phyloP scores from a whole-genome alignment of 1,140 invertebrate species.

The Calephelis nemesis region DNA sequence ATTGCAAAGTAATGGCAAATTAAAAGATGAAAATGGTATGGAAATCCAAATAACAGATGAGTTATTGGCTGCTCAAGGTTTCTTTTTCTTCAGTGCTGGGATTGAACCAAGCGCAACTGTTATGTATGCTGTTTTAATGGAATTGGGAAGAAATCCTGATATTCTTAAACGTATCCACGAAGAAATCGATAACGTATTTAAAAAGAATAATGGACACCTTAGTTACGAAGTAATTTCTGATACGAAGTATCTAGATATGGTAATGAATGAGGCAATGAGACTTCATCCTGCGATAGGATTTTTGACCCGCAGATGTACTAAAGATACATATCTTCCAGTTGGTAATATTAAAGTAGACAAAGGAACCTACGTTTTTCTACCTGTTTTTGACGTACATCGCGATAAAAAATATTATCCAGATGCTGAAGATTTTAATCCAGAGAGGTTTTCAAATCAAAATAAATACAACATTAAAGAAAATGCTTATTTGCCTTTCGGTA shows the following conservation, averaged over 20 bases:
- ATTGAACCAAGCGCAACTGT: conserved; percentile 69
- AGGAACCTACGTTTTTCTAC: conserved; percentile 76
- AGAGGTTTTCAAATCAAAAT: conserved; percentile 78
- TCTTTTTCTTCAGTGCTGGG: conserved; percentile 80
- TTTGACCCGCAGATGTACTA: conserved; percentile 58
- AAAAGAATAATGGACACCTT: conserved; percentile 44
- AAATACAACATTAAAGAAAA: conserved; percentile 63
- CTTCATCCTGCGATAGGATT: conserved; percentile 70
- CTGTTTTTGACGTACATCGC: conserved; percentile 80
- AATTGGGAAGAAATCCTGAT: conserved; percentile 56
- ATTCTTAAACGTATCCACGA: conserved; percentile 59
- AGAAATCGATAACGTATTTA: conserved; percentile 58
- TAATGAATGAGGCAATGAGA: conserved; percentile 59
- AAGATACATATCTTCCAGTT: conserved; percentile 66
- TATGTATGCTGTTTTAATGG: conserved; percentile 50
- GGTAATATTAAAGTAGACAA: conserved; percentile 63
- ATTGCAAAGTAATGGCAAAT: conserved; percentile 38
- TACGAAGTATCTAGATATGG: conserved; percentile 74
- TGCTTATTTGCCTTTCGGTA: conserved; percentile 84
- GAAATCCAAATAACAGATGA: conserved; percentile 51
- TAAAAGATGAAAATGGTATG: conserved; percentile 38
- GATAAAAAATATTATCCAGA: conserved; percentile 78
- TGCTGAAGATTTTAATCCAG: conserved; percentile 81
- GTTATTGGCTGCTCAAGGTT: conserved; percentile 71
- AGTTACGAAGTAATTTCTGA: conserved; percentile 61